These are phyloP conservation scores for Lepidurus apus DNA, from an alignment of 1,140 invertebrate species.

Conservation along the genomic window DNA sequence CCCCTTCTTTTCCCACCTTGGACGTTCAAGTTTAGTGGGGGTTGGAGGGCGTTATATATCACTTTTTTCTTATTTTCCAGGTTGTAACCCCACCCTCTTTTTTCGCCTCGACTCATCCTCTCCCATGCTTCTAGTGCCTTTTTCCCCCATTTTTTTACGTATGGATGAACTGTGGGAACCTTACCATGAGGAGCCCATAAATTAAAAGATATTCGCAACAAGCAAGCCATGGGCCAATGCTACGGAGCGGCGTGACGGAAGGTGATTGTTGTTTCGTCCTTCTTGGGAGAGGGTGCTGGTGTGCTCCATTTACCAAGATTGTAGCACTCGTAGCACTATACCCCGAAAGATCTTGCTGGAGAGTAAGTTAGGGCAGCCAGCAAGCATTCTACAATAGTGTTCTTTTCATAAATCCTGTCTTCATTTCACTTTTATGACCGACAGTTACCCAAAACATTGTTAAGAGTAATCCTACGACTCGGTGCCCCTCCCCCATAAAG, in stretches of 20 bases:
- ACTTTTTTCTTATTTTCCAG: neutral
- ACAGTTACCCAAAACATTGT: neutral
- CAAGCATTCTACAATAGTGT: neutral
- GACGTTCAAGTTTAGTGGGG: neutral
- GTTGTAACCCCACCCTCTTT: slow-evolving; percentile 5
- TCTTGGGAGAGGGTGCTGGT: neutral
- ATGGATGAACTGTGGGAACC: slow-evolving; percentile 10
- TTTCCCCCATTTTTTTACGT: neutral
- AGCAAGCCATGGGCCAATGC: neutral
- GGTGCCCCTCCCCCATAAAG: neutral
- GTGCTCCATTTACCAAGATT: slow-evolving; percentile 15
- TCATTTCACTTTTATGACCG: slow-evolving; percentile 11
- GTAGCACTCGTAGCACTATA: neutral
- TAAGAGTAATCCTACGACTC: neutral
- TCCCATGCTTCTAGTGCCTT: neutral
- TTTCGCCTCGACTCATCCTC: neutral
- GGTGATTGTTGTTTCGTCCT: slow-evolving; percentile 10
- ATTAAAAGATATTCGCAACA: slow-evolving; percentile 18
- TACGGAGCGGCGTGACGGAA: neutral
- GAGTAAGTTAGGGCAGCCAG: neutral
- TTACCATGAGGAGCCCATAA: slow-evolving; percentile 8
- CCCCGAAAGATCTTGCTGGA: neutral
- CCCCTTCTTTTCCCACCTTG: neutral
- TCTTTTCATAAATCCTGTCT: slow-evolving; percentile 18
- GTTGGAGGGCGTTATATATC: neutral